Evolutionary conservation across 2,888 invertebrate genomes (phyloP).

Genomic region (Spialia ferax): DNA sequence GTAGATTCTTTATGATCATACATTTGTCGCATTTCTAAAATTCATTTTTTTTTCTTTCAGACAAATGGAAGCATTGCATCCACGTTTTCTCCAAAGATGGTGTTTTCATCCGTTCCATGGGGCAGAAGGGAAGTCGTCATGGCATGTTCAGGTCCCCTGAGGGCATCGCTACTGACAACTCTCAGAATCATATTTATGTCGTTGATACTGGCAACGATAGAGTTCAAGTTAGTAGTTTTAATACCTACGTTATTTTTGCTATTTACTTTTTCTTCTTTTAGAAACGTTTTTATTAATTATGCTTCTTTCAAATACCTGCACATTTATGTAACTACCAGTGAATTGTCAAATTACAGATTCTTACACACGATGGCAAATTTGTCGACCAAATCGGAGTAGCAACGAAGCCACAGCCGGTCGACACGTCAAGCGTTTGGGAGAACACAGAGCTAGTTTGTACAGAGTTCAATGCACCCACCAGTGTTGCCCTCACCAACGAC

Average conservation of each 20-base stretch:
- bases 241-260: too few relatives aligned
- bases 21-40: too few relatives aligned
- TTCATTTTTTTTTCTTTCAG: conserved; percentile 63
- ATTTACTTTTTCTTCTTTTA: too few relatives aligned
- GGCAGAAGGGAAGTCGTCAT: conserved; percentile 88
- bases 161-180: conserved; percentile 88
- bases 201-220: conserved; percentile 94
- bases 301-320: too few relatives aligned
- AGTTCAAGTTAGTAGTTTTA: conserved; percentile 74
- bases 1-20: too few relatives aligned
- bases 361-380: conserved; percentile 87
- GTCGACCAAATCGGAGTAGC: conserved; percentile 87
- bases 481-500: conserved; percentile 87
- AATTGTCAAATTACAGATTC: conserved; percentile 62
- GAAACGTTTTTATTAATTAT: too few relatives aligned
- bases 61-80: conserved; percentile 90
- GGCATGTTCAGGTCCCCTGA: conserved; percentile 91
- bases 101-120: conserved; percentile 86
- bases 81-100: conserved; percentile 90
- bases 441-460: conserved; percentile 70
- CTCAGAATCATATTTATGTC: conserved; percentile 88
- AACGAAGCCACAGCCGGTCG: conserved; percentile 59
- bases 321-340: too few relatives aligned
- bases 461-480: conserved; percentile 90
- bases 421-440: conserved; percentile 68